Percentiles rank a stretch among this genome's conserved stretches.
Evolutionary conservation across 2,113 vertebrate species (phyloP).

Genomic region (Centropristis striata): DNA sequence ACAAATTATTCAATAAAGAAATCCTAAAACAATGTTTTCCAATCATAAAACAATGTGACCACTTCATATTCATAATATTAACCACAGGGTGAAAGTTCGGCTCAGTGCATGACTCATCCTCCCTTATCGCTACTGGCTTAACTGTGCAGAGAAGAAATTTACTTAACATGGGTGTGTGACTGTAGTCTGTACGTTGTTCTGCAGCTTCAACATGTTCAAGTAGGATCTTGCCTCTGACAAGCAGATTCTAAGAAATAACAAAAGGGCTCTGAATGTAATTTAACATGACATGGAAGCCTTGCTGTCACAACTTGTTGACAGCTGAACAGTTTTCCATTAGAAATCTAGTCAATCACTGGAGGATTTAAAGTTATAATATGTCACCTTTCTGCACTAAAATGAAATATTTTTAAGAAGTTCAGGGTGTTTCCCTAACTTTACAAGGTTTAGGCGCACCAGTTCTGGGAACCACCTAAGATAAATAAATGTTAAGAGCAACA

Average conservation of each 20-base stretch:
- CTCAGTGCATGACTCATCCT: conserved; percentile 37
- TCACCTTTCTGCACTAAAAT: too few species aligned
- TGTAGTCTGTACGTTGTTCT: neutral
- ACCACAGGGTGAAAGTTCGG: neutral
- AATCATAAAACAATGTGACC: neutral
- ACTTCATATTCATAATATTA: neutral
- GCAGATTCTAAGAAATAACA: neutral
- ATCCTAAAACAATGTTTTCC: neutral
- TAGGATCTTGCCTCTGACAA: conserved; percentile 23
- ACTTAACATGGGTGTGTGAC: conserved; percentile 49
- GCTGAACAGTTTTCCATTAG: too few species aligned
- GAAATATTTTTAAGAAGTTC: too few species aligned
- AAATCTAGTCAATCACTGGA: too few species aligned
- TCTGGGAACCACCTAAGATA: too few species aligned
- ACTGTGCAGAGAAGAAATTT: neutral
- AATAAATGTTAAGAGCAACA: too few species aligned
- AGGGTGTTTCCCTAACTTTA: too few species aligned
- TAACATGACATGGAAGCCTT: neutral
- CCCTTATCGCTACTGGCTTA: conserved; percentile 20
- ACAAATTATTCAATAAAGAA: fast-evolving
- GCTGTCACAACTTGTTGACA: neutral
- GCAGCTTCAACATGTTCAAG: conserved; percentile 20
- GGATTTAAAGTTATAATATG: too few species aligned
- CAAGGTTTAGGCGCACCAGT: too few species aligned
- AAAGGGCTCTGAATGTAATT: neutral